These are phyloP conservation scores for Apodemus agrarius DNA, from an alignment of 2,797 vertebrate species.

Conservation along the genomic window DNA sequence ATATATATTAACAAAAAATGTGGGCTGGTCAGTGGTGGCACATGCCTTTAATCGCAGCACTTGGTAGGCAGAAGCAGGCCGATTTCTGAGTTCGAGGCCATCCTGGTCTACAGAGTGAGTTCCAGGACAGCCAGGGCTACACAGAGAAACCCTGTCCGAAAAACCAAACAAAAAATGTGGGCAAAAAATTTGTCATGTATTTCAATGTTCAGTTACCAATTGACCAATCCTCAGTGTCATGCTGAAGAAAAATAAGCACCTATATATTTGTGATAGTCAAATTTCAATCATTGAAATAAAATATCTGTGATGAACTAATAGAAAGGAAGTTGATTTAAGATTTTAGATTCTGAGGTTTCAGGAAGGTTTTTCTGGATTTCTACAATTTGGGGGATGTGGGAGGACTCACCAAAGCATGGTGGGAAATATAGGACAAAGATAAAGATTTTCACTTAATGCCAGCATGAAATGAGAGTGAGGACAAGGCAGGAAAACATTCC, in stretches of 20 bases:
- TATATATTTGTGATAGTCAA: background rate
- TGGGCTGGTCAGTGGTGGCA: background rate
- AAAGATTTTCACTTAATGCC: background rate
- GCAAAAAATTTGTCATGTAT: background rate
- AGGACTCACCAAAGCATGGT: background rate
- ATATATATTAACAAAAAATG: background rate
- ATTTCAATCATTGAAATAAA: background rate
- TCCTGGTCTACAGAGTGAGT: no score
- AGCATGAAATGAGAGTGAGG: background rate
- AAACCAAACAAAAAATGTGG: no score
- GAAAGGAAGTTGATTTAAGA: background rate
- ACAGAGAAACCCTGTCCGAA: no score
- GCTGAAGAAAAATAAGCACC: background rate
- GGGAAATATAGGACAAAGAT: background rate
- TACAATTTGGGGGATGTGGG: rapidly evolving
- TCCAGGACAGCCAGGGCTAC: no score
- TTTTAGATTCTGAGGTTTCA: background rate
- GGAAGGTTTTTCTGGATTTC: background rate
- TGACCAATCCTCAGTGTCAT: background rate
- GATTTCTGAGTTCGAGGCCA: no score
- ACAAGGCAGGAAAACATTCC: background rate
- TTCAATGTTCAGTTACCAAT: background rate
- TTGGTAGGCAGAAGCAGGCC: no score
- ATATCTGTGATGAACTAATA: background rate
- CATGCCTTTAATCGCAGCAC: no score